Base-by-base conservation (phyloP, 2,888 invertebrate species). In the Epicampocera succincta region DNA sequence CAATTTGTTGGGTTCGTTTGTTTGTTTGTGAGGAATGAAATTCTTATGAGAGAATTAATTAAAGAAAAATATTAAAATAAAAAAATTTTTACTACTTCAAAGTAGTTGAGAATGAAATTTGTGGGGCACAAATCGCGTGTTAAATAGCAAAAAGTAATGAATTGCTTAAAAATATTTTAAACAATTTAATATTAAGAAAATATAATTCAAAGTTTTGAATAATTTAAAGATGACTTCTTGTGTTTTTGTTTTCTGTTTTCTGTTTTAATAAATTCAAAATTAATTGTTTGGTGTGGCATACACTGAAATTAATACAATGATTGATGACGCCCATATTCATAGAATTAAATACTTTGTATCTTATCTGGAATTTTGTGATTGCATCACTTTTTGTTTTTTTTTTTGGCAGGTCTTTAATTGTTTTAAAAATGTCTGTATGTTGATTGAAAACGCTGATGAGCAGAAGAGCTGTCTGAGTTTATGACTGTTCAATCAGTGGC, bases 41-140 rank as follows among this genome's bases (percentile, higher is more conserved):
- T 42, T 60, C 44, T 68, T 44, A 33, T 48, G 54, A 12, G 48
- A 33, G 40, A 50, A 60, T 60, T 60, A 63, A 71, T 65, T 71
- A 40, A 75, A 38, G 42, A 52, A 48, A 63, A 33, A 17, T 21
- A 13, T 2, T 6, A 4, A 29, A 8, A 19, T 1, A 44, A 4
- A 44, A 44, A 38, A 44, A 58, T 19, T 25, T 19, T n/a, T 17
- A 48, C 17, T 48, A 76, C 33, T 25, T 48, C 68, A 54, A 69
- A 76, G 46, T 68, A 46, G 21, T 74, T 58, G 25, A 58, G 44
- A 21, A 68, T 52, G 66, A 17, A 58, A 50, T 60, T 75, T 75
- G 33, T 56, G 38, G 46, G 17, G 12, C 29, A 58, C 42, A 50
- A 66, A 66, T 75, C 66, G 75, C 66, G 68, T 75, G 66, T 33